Base-by-base conservation (phyloP, 2,888 invertebrate genomes). In the Cetonia aurata region DNA sequence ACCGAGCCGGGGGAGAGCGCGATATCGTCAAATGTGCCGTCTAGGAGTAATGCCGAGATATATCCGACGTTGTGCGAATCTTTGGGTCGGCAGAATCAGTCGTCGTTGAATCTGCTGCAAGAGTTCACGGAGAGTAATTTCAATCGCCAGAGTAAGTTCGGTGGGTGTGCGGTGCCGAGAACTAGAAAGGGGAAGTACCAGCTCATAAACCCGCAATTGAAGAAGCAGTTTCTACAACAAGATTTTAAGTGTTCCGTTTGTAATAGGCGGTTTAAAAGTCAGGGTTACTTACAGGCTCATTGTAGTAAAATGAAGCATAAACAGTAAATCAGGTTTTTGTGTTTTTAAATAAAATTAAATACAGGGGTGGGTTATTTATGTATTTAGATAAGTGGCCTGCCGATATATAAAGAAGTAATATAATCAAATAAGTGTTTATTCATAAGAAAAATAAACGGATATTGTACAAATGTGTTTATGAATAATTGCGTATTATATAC, bases 241-340 rank as follows among this genome's bases (percentile, higher is more conserved):
- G 83, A 82, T 79, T 84, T 84, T 75, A 81, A 80, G 72, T 84
- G 84, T 75, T 79, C 80, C 42, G 80, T 79, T 72, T 84, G 84
- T 73, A 83, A 80, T 73, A 78, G 84, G 69, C 80, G 81, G 69
- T 84, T 84, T 76, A 84, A 84, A 77, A 84, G 83, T 77, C 84
- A 80, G 25, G 84, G 84, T 8, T 84, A 84, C 76, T 77, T 84
- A 56, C 84, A 83, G 74, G 83, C 84, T 33, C 84, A 84, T 75
- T 78, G 80, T 71, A 82, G 82, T 56, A 84, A 84, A 78, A 80
- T 84, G 72, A 76, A 76, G 68, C 84, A 84, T 77, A 81, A 77
- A 52, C 59, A 44, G 50, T 31, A 31, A 31, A 25, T 25, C 4
- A 3, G 25, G 1, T 25, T 25, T 25, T 25, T 25, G 25, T 25